Evolutionary conservation across 2,888 invertebrate species (phyloP).

Genomic region (Pachycephus smyrnensis): DNA sequence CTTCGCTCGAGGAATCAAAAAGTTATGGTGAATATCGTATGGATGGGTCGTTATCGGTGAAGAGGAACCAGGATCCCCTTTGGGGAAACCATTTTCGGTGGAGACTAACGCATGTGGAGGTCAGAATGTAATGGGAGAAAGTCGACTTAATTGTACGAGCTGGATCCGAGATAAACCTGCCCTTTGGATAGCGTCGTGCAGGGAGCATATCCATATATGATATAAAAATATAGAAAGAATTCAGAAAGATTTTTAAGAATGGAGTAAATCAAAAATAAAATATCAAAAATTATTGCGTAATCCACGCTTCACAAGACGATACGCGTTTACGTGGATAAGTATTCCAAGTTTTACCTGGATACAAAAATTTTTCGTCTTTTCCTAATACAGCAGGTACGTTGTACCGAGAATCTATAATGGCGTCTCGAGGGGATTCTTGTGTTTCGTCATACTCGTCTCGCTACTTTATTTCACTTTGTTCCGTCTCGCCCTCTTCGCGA

Average conservation of each 20-base stretch:
- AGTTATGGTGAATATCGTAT: background rate
- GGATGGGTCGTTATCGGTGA: slow-evolving; percentile 1
- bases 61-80: background rate
- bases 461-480: background rate
- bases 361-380: background rate
- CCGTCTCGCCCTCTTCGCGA: background rate
- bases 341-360: background rate
- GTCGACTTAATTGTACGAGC: slow-evolving; percentile 23
- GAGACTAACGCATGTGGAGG: background rate
- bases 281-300: background rate
- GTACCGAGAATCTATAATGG: background rate
- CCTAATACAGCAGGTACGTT: background rate
- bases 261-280: background rate
- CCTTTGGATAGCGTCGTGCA: background rate
- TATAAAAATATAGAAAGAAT: background rate
- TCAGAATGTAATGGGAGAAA: slow-evolving; percentile 22
- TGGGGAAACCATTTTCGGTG: background rate
- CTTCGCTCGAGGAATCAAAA: background rate
- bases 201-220: background rate
- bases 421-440: background rate
- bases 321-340: background rate
- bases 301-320: background rate
- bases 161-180: slow-evolving; percentile 19
- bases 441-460: background rate
- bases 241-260: background rate